A percentile compares a stretch with the other conserved stretches of the same genome.
Evolutionary conservation across 2,888 invertebrate genomes (phyloP).

Genomic region (Anticlea derivata): DNA sequence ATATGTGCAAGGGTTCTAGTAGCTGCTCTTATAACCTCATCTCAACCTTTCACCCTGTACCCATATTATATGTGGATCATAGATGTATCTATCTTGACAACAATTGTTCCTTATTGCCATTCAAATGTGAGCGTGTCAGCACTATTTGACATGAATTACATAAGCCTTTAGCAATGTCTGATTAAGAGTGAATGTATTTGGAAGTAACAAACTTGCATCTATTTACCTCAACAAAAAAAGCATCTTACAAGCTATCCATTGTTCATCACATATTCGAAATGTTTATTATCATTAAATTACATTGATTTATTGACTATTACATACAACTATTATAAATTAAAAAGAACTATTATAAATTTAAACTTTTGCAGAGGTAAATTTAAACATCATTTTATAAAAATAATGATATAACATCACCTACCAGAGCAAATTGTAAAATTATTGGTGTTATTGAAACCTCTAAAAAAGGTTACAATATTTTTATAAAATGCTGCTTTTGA

Average conservation of each 20-base stretch:
- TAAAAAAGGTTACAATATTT: not conserved
- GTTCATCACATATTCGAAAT: constrained; percentile 42
- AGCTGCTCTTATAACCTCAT: too few species aligned
- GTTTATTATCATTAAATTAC: constrained; percentile 29
- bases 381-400: constrained; percentile 25
- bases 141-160: too few species aligned
- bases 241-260: constrained; percentile 29
- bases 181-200: not conserved
- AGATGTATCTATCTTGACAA: too few species aligned
- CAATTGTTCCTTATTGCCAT: too few species aligned
- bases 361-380: constrained; percentile 31
- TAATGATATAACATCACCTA: constrained; percentile 5
- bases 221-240: constrained; percentile 18
- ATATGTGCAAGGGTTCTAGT: too few species aligned
- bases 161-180: too few species aligned
- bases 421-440: not conserved
- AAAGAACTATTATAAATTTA: constrained; percentile 30
- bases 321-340: constrained; percentile 31
- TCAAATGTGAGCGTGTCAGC: too few species aligned
- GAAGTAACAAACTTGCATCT: constrained; percentile 10
- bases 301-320: constrained; percentile 30
- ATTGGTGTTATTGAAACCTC: not conserved
- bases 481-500: constrained; percentile 3
- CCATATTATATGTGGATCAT: too few species aligned
- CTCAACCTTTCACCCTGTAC: too few species aligned